Conservation (phyloP, 2,888 invertebrate genomes). For the Dendrolimus pini region DNA sequence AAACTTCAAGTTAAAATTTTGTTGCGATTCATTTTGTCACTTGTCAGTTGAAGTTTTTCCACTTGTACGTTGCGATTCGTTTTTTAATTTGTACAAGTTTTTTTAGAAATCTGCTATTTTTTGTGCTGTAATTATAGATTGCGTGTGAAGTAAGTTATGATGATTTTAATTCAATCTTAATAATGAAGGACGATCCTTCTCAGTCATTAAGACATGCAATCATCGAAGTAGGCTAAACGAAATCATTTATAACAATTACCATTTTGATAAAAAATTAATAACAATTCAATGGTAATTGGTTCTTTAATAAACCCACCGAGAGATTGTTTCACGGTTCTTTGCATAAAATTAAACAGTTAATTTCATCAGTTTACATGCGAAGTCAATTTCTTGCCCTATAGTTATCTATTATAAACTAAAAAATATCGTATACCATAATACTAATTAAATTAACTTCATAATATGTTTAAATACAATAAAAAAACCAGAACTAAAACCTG, state of each 20-base stretch:
- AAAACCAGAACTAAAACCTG: too few relatives aligned
- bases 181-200: background rate
- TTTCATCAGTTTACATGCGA: background rate
- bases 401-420: too few relatives aligned
- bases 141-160: background rate
- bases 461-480: too few relatives aligned
- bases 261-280: background rate
- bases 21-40: too few relatives aligned
- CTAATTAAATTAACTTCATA: too few relatives aligned
- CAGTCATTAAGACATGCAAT: background rate
- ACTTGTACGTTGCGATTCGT: too few relatives aligned
- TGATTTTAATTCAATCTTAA: background rate
- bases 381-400: conserved; percentile 3
- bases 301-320: too few relatives aligned
- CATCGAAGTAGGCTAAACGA: background rate
- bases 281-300: background rate
- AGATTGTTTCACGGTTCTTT: background rate
- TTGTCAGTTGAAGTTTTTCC: too few relatives aligned
- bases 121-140: background rate
- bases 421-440: too few relatives aligned
- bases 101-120: background rate
- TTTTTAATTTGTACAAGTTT: background rate
- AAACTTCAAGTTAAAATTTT: too few relatives aligned
- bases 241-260: background rate
- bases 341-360: background rate